Evolutionary conservation across 2,113 vertebrate genomes (phyloP).

Genomic region (Xyrauchen texanus): DNA sequence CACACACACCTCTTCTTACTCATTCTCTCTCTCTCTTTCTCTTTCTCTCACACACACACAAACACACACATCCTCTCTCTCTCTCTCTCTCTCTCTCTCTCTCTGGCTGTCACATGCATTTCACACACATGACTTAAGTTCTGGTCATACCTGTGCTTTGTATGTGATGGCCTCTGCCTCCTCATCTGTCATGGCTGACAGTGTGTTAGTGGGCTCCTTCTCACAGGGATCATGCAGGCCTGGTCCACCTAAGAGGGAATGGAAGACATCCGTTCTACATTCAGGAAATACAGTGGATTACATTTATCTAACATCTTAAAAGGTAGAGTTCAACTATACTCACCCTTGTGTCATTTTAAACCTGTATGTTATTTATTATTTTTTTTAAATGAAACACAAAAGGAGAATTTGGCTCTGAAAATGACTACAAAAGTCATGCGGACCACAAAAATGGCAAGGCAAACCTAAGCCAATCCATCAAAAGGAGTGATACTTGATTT

Average conservation of each 20-base stretch:
- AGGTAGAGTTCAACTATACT: too few relatives aligned
- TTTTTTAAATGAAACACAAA: too few relatives aligned
- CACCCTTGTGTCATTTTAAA: too few relatives aligned
- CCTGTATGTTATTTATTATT: too few relatives aligned
- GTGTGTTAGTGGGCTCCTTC: constrained; percentile 89
- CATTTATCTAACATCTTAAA: too few relatives aligned
- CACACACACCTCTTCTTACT: neutral
- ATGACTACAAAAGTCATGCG: too few relatives aligned
- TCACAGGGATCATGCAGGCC: constrained; percentile 97
- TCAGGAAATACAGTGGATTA: too few relatives aligned
- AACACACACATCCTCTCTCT: neutral
- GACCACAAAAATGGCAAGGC: too few relatives aligned
- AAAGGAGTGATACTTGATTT: too few relatives aligned
- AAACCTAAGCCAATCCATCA: too few relatives aligned
- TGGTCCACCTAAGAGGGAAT: constrained; percentile 82
- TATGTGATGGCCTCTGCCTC: constrained; percentile 93
- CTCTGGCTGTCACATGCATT: neutral
- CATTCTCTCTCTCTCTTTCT: neutral
- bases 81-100: neutral
- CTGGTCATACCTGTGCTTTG: constrained; percentile 85
- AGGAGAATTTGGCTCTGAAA: too few relatives aligned
- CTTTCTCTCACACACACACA: neutral
- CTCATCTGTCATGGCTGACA: constrained; percentile 86
- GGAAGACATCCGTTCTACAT: neutral
- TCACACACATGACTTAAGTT: neutral